Evolutionary conservation across 2,888 invertebrate genomes (phyloP).

Genomic region (Tachina grossa): DNA sequence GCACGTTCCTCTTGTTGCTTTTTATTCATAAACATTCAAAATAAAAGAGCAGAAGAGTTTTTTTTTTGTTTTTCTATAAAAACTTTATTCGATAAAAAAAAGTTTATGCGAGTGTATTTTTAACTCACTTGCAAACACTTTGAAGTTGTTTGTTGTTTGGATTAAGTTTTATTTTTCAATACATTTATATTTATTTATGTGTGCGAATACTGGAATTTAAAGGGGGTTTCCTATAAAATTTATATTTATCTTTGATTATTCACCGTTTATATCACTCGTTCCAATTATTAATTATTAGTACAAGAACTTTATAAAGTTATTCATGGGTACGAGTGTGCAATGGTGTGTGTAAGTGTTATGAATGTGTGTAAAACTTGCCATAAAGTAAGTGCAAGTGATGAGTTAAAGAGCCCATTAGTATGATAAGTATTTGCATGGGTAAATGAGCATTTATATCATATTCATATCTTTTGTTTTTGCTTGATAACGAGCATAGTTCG

Average conservation of each 20-base stretch:
- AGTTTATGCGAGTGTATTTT: constrained; percentile 46
- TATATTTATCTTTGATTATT: constrained; percentile 63
- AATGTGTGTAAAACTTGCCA: constrained; percentile 21
- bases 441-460: constrained; percentile 48
- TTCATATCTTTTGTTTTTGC: neutral
- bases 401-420: constrained; percentile 69
- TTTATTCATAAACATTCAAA: constrained; percentile 56
- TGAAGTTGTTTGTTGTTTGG: constrained; percentile 51
- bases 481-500: neutral
- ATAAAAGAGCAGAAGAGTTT: constrained; percentile 36
- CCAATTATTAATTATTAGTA: constrained; percentile 22
- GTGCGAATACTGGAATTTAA: neutral
- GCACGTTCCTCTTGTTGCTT: constrained; percentile 55
- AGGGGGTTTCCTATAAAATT: constrained; percentile 32
- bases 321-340: constrained; percentile 44
- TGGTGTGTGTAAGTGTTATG: constrained; percentile 56
- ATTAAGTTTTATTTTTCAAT: constrained; percentile 40
- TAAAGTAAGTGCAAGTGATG: constrained; percentile 61
- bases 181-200: constrained; percentile 36
- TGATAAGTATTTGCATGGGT: constrained; percentile 58
- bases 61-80: constrained; percentile 32
- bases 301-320: constrained; percentile 23
- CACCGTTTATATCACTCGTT: constrained; percentile 51
- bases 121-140: constrained; percentile 53
- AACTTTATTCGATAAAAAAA: constrained; percentile 57